phyloP scores from a whole-genome alignment of 2,113 vertebrate genomes.

The Rhea americana region DNA sequence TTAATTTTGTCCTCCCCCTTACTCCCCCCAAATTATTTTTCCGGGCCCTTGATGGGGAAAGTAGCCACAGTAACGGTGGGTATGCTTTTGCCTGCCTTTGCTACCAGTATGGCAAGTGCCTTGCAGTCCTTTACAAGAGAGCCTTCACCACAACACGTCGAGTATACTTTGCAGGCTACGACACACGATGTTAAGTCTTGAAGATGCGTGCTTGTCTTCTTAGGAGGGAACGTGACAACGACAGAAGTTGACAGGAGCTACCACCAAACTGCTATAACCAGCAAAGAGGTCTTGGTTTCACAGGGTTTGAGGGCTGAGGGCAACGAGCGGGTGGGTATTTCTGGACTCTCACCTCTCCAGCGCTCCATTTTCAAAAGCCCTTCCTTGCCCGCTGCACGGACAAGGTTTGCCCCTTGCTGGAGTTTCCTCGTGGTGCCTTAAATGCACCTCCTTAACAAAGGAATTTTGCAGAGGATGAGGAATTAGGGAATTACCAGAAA shows the following conservation, averaged over 20 bases:
- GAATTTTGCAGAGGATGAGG: not conserved
- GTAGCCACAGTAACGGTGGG: not conserved
- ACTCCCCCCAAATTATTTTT: not conserved
- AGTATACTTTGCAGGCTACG: not conserved
- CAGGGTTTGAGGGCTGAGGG: fast-evolving
- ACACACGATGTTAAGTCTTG: not conserved
- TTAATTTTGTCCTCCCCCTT: not conserved
- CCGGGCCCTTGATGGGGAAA: fast-evolving
- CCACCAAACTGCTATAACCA: not conserved
- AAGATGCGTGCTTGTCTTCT: not conserved
- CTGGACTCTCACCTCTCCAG: not conserved
- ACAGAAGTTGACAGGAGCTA: not conserved
- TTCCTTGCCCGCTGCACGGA: not conserved
- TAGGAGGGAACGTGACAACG: not conserved
- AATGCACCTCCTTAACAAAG: slow-evolving; percentile 30
- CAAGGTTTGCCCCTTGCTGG: not conserved
- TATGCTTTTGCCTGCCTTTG: not conserved
- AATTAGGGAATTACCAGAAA: slow-evolving; percentile 76
- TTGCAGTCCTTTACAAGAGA: not conserved
- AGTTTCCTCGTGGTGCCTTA: not conserved
- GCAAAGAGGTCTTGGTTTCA: not conserved
- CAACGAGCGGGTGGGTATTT: not conserved
- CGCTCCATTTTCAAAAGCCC: not conserved
- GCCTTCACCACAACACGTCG: not conserved
- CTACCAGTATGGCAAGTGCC: not conserved